Evolutionary conservation across 2,797 vertebrate genomes (phyloP), one percentile per base, ranked within the genome.

Genomic region (Cossypha caffra): DNA sequence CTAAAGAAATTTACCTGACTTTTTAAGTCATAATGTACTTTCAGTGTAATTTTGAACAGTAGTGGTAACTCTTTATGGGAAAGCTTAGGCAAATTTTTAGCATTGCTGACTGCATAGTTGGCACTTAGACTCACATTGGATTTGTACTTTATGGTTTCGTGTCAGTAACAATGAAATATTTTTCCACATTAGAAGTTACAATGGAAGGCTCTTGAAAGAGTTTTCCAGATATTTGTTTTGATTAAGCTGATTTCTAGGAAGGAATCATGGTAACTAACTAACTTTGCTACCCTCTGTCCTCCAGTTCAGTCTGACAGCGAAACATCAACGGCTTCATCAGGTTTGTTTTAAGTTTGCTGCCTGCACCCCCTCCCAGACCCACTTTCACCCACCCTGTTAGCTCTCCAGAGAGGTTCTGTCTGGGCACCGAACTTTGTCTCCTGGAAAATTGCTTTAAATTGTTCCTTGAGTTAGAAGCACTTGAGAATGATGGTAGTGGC

Each of bases 311-410:
- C 81, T 85, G 92, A 89, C 54, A 88, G 51, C 0, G 95, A 80
- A 93, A 79, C 88, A 0, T 8, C 86, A 1, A 94, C 96, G 0
- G 37, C 66, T 82, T 77, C 92, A n/a, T 88, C 97, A 92, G 97
- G 97, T 97, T 54, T 2, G 33, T 87, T 78, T 93, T 72, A 68
- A 28, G 33, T 86, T 81, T 90, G 10, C 35, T 91, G 48, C 38
- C 13, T 84, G 11, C 10, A 63, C 4, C 15, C 9, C 3, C 10
- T 80, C 28, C 25, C 47, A 77, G 43, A 62, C 16, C 10, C 11
- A 10, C 25, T 74, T 77, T 77, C 19, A 68, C 31, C 21, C 19
- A 42, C 13, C 4, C 48, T 71, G 9, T 86, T 68, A 51, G 31
- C 15, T 63, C 37, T 82, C 26, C 69, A 62, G n/a, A 21, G 16